These are phyloP conservation scores for Ramphastos sulfuratus DNA, from an alignment of 2,113 vertebrate genomes.

Conservation along the genomic window DNA sequence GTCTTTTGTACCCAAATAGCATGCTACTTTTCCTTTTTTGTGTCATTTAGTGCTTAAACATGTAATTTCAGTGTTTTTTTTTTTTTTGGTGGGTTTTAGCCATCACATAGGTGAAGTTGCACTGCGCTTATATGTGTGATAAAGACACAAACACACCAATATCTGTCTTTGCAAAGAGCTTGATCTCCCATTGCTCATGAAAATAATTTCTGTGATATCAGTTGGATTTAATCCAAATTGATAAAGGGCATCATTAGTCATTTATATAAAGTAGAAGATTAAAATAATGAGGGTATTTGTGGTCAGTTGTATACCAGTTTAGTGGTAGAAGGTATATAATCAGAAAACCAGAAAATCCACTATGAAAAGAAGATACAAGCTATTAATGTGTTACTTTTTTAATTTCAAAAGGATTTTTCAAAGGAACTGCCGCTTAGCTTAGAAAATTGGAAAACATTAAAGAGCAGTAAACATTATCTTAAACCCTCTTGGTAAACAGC, in stretches of 20 bases:
- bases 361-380: not conserved
- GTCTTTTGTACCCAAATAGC: not conserved
- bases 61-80: not conserved
- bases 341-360: not conserved
- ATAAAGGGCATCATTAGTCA: not conserved
- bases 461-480: conserved; percentile 50
- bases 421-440: not conserved
- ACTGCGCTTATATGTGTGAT: fast-evolving
- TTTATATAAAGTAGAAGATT: not conserved
- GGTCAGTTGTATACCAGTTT: not conserved
- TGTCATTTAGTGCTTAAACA: not conserved
- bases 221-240: not conserved
- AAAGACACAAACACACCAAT: not conserved
- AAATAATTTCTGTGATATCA: not conserved
- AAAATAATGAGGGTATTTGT: not conserved
- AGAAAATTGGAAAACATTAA: conserved; percentile 28
- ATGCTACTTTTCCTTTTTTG: not conserved
- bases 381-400: not conserved
- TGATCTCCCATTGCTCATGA: not conserved
- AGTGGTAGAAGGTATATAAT: not conserved
- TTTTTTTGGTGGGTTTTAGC: not conserved
- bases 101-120: not conserved
- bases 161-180: not conserved
- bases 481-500: conserved; percentile 52
- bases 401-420: not conserved